Conservation (phyloP, 2,888 invertebrate species). For the Drosophila leonis region DNA sequence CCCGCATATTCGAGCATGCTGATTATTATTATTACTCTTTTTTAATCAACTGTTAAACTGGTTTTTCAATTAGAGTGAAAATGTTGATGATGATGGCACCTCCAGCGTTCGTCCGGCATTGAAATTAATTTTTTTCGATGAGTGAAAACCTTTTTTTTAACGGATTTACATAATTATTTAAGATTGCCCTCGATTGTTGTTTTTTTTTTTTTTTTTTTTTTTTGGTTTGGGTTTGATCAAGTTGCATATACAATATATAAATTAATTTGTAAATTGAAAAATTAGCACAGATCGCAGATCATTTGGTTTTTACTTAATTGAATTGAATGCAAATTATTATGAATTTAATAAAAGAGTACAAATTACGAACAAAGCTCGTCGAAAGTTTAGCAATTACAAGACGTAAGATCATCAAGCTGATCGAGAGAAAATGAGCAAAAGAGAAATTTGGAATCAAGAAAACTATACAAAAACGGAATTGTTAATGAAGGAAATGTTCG, state of each 20-base stretch:
- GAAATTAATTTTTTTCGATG: conserved; percentile 51
- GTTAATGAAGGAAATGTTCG: conserved; percentile 77
- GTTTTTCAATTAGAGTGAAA: conserved; percentile 81
- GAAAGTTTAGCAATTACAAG: conserved; percentile 9
- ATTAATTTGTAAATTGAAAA: conserved; percentile 39
- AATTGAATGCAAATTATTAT: conserved; percentile 49
- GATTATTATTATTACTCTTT: conserved; percentile 61
- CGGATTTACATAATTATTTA: conserved; percentile 73
- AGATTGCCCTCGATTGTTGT: conserved; percentile 60
- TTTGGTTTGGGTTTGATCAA: conserved; percentile 33
- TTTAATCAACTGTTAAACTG: conserved; percentile 77
- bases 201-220: background rate
- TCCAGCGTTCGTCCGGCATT: conserved; percentile 51
- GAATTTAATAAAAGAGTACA: conserved; percentile 46
- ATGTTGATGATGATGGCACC: conserved; percentile 74
- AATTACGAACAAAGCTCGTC: conserved; percentile 16
- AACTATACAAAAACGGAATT: conserved; percentile 66
- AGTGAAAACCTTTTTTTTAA: conserved; percentile 73
- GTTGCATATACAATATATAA: background rate
- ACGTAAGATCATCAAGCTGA: conserved; percentile 23
- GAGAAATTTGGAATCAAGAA: conserved; percentile 63
- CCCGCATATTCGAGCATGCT: conserved; percentile 44
- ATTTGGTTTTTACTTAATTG: background rate
- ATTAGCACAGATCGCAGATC: conserved; percentile 9
- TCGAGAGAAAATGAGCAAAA: conserved; percentile 58